Evolutionary conservation across 2,797 vertebrate genomes (phyloP).

Genomic region (Podargus strigoides): DNA sequence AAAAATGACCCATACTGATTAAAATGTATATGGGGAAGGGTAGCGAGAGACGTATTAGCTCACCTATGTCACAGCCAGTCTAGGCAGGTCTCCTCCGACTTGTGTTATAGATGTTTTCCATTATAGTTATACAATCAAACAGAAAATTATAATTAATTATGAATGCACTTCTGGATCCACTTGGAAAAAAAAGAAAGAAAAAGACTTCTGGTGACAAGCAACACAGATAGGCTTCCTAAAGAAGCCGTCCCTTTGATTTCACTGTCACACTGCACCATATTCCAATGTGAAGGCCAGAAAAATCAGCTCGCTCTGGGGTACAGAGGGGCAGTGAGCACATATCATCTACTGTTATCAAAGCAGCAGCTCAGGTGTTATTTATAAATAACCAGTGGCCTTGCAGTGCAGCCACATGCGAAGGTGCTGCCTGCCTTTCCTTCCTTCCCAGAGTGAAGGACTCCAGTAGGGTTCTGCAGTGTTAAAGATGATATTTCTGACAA

Average conservation of each 20-base stretch:
- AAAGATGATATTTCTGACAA: not conserved
- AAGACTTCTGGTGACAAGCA: not conserved
- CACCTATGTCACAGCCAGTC: not conserved
- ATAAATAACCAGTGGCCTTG: not conserved
- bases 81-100: not conserved
- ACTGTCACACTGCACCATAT: not conserved
- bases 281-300: not conserved
- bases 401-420: fast-evolving
- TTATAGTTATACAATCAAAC: not conserved
- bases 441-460: not conserved
- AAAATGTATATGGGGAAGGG: not conserved
- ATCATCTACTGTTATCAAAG: not conserved
- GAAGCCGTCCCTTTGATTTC: not conserved
- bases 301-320: not conserved
- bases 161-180: not conserved
- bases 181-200: not conserved
- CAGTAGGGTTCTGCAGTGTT: slow-evolving; percentile 5
- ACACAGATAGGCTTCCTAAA: not conserved
- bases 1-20: not conserved
- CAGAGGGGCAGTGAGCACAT: not conserved
- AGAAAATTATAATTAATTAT: not conserved
- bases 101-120: not conserved
- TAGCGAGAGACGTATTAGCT: not conserved
- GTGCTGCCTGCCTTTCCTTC: not conserved
- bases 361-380: not conserved